A percentile compares a stretch with the other conserved stretches of the same genome.
These are phyloP conservation scores for Leptodirus hochenwartii DNA, from an alignment of 2,888 invertebrate species.

Conservation along the genomic window DNA sequence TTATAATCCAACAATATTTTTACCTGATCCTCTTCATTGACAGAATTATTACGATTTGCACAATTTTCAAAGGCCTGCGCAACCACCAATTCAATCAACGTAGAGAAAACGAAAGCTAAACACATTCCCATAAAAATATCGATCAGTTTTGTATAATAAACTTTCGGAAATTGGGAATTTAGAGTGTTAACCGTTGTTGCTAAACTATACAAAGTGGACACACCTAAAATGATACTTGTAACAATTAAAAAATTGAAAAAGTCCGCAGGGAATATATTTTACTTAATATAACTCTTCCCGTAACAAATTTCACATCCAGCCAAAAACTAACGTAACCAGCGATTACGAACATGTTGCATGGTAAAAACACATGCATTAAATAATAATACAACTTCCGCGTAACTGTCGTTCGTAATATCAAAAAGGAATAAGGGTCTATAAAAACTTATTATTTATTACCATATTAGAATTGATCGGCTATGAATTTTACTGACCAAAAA, in stretches of 20 bases:
- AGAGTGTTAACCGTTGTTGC: conserved; percentile 9
- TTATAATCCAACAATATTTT: no score
- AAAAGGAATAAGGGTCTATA: conserved; percentile 7
- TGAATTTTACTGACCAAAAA: no score
- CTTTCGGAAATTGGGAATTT: conserved; percentile 11
- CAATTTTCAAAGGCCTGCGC: conserved; percentile 10
- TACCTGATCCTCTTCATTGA: no score
- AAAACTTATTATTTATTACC: no score
- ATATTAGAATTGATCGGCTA: no score
- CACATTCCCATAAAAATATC: conserved; percentile 13
- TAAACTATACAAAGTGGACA: conserved; percentile 10
- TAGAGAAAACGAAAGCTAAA: conserved; percentile 12
- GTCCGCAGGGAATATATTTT: conserved; percentile 6
- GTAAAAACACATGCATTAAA: conserved; percentile 8
- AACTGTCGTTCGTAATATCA: conserved; percentile 5
- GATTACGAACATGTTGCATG: conserved; percentile 9
- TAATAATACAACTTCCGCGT: conserved; percentile 7
- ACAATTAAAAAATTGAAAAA: no score
- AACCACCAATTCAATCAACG: conserved; percentile 12
- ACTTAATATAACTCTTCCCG: conserved; percentile 9
- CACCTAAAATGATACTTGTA: no score
- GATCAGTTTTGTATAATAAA: conserved; percentile 12
- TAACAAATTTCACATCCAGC: conserved; percentile 10
- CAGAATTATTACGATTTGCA: conserved; percentile 3
- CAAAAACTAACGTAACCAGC: conserved; percentile 9